Conservation (phyloP, 2,113 vertebrate genomes). For the Jacana jacana region DNA sequence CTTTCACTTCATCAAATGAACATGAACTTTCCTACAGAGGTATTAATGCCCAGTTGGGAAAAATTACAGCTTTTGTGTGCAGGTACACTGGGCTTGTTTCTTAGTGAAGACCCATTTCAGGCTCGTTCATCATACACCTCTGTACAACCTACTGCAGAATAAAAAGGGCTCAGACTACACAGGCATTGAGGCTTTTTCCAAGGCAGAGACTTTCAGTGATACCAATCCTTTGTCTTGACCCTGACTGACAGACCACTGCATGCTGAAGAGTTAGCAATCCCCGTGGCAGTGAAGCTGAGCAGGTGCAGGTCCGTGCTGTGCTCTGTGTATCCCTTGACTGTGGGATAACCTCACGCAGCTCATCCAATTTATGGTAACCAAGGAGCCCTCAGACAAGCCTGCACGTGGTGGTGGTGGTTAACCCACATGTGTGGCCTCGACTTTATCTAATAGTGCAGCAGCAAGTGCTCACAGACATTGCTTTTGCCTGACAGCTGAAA, state of each 20-base stretch:
- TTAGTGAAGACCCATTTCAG: background rate
- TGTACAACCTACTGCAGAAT: background rate
- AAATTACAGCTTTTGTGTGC: background rate
- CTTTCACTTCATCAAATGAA: background rate
- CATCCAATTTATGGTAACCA: background rate
- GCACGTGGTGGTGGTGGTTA: accelerated
- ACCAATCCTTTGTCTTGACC: background rate
- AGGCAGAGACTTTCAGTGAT: background rate
- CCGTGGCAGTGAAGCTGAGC: background rate
- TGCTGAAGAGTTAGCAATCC: background rate
- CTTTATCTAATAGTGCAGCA: background rate
- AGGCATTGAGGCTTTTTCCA: background rate
- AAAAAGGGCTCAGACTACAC: background rate
- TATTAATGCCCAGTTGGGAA: background rate
- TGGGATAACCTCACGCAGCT: background rate
- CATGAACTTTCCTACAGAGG: background rate
- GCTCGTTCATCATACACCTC: background rate
- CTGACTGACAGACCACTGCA: background rate
- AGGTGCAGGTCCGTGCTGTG: background rate
- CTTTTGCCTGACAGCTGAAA: background rate
- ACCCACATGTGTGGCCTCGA: background rate
- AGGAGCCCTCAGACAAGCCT: background rate
- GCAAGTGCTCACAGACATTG: background rate
- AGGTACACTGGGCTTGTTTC: background rate
- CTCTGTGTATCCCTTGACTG: accelerated